phyloP scores from a whole-genome alignment of 2,113 vertebrate genomes.

The Dasyurus viverrinus region DNA sequence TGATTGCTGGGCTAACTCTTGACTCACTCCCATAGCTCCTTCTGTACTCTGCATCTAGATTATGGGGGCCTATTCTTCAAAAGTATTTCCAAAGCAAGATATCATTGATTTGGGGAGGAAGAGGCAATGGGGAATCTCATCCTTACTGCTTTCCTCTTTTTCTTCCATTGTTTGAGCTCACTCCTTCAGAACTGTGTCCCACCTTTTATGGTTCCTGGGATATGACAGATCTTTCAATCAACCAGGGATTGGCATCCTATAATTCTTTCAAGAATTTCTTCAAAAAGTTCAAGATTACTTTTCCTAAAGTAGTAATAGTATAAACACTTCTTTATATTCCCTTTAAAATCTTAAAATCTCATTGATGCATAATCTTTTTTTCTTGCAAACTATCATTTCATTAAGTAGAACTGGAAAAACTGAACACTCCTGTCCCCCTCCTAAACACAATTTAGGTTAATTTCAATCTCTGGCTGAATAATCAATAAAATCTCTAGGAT shows the following conservation, averaged over 20 bases:
- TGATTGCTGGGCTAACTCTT: not conserved
- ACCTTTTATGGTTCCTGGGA: not conserved
- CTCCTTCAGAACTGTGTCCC: not conserved
- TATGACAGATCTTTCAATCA: not conserved
- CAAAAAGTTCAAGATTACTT: not conserved
- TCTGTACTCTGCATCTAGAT: not conserved
- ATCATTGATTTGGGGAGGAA: not conserved
- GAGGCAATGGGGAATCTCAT: not conserved
- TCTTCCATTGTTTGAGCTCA: not conserved
- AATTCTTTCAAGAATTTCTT: not conserved
- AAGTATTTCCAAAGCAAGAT: not conserved
- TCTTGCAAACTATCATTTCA: not conserved
- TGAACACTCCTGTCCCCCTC: not conserved
- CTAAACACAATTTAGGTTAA: not conserved
- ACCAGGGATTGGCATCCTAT: not conserved
- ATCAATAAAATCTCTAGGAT: not conserved
- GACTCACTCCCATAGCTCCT: not conserved
- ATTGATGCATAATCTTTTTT: not conserved
- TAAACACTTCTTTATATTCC: not conserved
- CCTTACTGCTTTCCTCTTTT: not conserved
- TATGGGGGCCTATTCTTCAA: not conserved
- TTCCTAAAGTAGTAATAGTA: not conserved
- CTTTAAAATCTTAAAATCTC: not conserved
- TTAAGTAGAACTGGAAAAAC: not conserved
- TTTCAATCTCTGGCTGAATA: not conserved